A percentile compares a stretch with the other conserved stretches of the same genome.
These are phyloP conservation scores for Aleiodes testaceus DNA, from an alignment of 2,888 invertebrate species.

Conservation along the genomic window DNA sequence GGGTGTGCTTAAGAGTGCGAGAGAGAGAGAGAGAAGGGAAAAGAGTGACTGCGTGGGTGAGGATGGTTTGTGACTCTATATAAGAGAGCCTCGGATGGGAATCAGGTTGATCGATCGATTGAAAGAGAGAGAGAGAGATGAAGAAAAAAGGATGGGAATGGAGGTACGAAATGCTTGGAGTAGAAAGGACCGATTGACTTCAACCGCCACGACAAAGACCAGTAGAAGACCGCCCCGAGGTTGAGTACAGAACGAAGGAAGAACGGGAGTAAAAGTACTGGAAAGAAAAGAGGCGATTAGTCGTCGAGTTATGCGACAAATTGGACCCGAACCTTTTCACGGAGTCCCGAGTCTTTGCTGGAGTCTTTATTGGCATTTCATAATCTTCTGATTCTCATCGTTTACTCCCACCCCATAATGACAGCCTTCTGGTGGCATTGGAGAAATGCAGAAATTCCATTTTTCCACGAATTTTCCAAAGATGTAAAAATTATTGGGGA, in stretches of 20 bases:
- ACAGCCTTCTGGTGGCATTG: background rate
- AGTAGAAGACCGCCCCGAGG: slow-evolving; percentile 21
- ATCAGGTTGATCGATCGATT: slow-evolving; percentile 32
- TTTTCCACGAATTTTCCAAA: no score
- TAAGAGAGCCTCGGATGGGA: slow-evolving; percentile 12
- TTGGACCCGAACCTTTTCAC: slow-evolving; percentile 38
- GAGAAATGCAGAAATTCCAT: no score
- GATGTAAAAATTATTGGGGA: no score
- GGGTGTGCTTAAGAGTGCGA: slow-evolving; percentile 13
- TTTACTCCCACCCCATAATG: background rate
- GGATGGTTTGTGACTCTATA: slow-evolving; percentile 30
- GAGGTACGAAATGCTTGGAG: slow-evolving; percentile 2
- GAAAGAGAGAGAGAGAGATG: background rate
- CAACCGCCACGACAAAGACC: slow-evolving; percentile 22
- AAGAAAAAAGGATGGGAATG: slow-evolving; percentile 1
- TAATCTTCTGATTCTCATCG: slow-evolving; percentile 37
- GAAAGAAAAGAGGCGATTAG: slow-evolving; percentile 12
- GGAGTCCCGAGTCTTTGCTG: slow-evolving; percentile 14
- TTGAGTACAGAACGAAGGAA: background rate
- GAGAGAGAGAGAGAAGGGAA: slow-evolving; percentile 39
- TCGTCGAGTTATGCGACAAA: slow-evolving; percentile 44
- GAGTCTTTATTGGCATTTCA: slow-evolving; percentile 38
- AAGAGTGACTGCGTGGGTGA: slow-evolving; percentile 37
- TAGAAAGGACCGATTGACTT: slow-evolving; percentile 35
- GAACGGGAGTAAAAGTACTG: background rate